Conservation (phyloP, 92 coral and sea anemone genomes). For the Paragorgia papillata region DNA sequence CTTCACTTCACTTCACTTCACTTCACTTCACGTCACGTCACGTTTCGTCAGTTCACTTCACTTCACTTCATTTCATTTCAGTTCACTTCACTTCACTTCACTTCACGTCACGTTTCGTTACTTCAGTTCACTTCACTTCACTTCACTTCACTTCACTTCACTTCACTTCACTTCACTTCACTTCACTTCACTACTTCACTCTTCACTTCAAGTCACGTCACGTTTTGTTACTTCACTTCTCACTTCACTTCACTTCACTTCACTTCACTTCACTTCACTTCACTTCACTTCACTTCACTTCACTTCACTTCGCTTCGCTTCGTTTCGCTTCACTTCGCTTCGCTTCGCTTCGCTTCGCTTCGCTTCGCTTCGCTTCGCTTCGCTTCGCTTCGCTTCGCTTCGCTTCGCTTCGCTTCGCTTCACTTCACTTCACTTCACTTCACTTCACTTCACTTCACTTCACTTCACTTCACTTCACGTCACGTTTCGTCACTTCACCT, state of each 20-base stretch:
- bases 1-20: not conserved
- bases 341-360: no score
- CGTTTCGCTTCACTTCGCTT: no score
- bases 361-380: slow-evolving; percentile 14
- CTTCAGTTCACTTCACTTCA: not conserved
- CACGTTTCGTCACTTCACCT: not conserved
- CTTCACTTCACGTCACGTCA: no score
- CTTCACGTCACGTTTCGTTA: not conserved
- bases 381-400: not conserved
- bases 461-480: not conserved
- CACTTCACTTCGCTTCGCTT: no score
- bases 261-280: no score
- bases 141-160: not conserved
- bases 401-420: slow-evolving; percentile 17
- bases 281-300: not conserved
- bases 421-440: slow-evolving; percentile 24
- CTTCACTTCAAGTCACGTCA: not conserved
- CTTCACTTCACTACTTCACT: not conserved
- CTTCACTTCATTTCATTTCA: not conserved
- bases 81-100: no score
- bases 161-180: slow-evolving; percentile 3
- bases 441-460: slow-evolving; percentile 20
- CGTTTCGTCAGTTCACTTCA: no score
- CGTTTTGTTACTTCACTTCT: no score
- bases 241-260: no score